These are phyloP conservation scores for Lamprotornis superbus DNA, from an alignment of 2,113 vertebrate species.

Conservation along the genomic window DNA sequence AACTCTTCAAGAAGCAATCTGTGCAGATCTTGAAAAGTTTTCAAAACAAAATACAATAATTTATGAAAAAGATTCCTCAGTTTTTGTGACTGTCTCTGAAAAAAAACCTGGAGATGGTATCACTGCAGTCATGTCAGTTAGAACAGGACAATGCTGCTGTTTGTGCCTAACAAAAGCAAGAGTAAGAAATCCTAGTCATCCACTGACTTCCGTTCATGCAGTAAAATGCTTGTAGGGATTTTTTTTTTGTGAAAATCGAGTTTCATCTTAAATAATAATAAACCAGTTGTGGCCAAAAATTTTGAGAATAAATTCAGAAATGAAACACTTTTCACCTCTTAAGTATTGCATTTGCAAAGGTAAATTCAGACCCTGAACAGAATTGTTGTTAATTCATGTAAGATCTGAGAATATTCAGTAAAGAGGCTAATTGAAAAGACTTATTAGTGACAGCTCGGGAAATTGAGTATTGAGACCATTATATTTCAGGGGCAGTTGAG, in stretches of 20 bases:
- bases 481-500: neutral
- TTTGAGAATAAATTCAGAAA: neutral
- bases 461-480: neutral
- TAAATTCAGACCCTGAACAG: neutral
- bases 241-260: rapidly evolving
- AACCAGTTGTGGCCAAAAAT: neutral
- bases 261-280: neutral
- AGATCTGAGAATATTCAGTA: neutral
- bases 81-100: neutral
- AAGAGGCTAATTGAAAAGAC: neutral
- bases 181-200: neutral
- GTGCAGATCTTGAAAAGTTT: neutral
- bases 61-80: neutral
- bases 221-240: neutral
- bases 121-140: neutral
- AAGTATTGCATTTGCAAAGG: neutral
- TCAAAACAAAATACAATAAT: neutral
- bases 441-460: neutral
- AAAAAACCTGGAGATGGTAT: neutral
- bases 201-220: neutral
- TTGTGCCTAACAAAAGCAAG: neutral
- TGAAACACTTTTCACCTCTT: neutral
- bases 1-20: neutral
- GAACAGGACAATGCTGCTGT: neutral
- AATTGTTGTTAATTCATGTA: neutral